Base-by-base conservation (phyloP, 2,113 vertebrate species). In the Psittacus erithacus region DNA sequence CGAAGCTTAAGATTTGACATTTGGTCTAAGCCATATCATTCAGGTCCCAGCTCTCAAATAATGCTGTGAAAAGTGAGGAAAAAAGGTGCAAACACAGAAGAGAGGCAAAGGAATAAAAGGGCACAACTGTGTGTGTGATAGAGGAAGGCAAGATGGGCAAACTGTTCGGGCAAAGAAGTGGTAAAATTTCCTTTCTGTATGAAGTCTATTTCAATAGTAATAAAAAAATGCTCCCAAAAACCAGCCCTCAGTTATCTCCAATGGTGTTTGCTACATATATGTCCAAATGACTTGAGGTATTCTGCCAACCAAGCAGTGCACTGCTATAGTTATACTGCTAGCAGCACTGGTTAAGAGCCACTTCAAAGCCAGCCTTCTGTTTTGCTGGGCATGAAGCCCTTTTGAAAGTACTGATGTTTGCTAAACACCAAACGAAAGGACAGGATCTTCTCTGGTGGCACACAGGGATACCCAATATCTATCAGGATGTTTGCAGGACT, bases 261-360 rank as follows among this genome's bases (percentile, higher is more conserved):
- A 2, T 1, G 17, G 14, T 9, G 10, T 50, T 65, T 57, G 38
- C 33, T 24, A 29, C 2, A 2, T 2, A 3, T 2, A 5, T 0
- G 8, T 20, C 39, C 27, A 77, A 73, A 43, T 2, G 0, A 39
- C 35, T 31, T 20, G 11, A 59, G 27, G 7, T 35, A 8, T 59
- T 67, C 55, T 65, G 44, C 70, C 64, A 38, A 41, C 3, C 1
- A 4, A 71, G 70, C 50, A 41, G 46, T 0, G 10, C 17, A 12
- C 41, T 62, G 41, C 46, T 55, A 35, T 11, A n/a, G 59, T n/a
- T 43, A 29, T n/a, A 18, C 41, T 44, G 11, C 27, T 44, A 57
- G 74, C 65, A 78, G 44, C 41, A 8, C 13, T 17, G 13, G 7
- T 2, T 2, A 13, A 50, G 11, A 89, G 31, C 29, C 11, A 12